Evolutionary conservation across 2,113 vertebrate genomes (phyloP).

Genomic region (Stigmatopora nigra): DNA sequence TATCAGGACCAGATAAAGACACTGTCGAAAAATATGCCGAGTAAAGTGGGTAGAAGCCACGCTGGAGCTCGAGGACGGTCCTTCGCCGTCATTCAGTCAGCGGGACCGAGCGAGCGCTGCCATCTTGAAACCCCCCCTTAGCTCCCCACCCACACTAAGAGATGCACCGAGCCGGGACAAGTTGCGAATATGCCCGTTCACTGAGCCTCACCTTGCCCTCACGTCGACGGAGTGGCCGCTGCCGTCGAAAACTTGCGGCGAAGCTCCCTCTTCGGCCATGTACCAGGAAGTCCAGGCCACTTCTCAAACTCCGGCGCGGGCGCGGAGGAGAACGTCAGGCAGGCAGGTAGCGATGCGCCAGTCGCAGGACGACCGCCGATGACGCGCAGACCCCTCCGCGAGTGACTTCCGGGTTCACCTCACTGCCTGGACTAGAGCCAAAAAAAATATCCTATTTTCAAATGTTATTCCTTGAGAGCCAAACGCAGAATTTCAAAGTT

Average conservation of each 20-base stretch:
- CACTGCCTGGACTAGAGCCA: neutral
- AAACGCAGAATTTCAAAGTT: too few species aligned
- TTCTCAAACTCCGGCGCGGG: conserved; percentile 59
- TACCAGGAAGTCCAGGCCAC: conserved; percentile 69
- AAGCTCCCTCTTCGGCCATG: conserved; percentile 9
- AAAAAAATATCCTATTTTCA: too few species aligned
- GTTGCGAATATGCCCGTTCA: conserved; percentile 14
- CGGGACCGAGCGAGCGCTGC: neutral
- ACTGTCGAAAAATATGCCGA: accelerated
- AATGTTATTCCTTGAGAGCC: too few species aligned
- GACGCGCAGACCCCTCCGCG: conserved; percentile 10
- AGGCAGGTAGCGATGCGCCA: conserved; percentile 69
- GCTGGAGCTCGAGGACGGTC: conserved; percentile 4
- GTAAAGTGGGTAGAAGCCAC: conserved; percentile 3
- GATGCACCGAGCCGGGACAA: conserved; percentile 34
- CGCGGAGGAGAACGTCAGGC: conserved; percentile 39
- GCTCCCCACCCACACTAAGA: conserved; percentile 21
- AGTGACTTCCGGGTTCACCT: conserved; percentile 27
- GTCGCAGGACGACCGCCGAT: conserved; percentile 47
- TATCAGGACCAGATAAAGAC: neutral
- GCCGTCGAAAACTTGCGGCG: conserved; percentile 37
- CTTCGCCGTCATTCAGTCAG: conserved; percentile 31
- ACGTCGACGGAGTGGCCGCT: conserved; percentile 23
- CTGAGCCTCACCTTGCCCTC: conserved; percentile 57
- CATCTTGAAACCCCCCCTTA: neutral